Base-by-base conservation (phyloP, 2,113 vertebrate species). In the Scolopax mira region DNA sequence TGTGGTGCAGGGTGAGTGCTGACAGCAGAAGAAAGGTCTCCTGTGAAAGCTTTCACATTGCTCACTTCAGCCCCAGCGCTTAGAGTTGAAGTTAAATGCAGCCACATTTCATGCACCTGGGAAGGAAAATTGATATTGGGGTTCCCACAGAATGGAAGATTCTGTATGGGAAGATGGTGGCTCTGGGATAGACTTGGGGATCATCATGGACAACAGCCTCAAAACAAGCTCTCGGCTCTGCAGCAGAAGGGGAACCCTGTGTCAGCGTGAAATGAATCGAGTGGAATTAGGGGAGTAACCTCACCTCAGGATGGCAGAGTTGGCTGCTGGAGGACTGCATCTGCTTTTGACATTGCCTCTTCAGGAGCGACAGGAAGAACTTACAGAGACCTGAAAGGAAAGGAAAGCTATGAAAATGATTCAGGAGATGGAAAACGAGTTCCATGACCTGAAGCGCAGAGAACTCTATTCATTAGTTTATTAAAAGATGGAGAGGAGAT, bases 401-500 rank as follows among this genome's bases (percentile, higher is more conserved):
- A 49, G 19, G 51, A 84, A 79, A 49, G 17, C 41, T 15, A 2
- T 16, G n/a, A n/a, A 91, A 94, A 79, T 62, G 27, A 79, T 92
- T 65, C 61, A 85, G 61, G 48, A 51, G 11, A 13, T 75, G 52
- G 44, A 37, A 85, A 92, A 91, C 0, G 8, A 87, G 52, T 49
- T 95, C 46, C 60, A 64, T 46, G 78, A 86, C 83, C 88, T 42
- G 64, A 46, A 92, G 70, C 66, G 49, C 37, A 10, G 10, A 48
- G 41, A 82, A 69, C 19, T 89, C 78, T 33, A 25, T 82, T 94
- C 89, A 88, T 95, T 85, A 96, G 65, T 58, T 82, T 89, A 85
- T 94, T 94, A 94, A 69, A 79, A 79, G 89, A 69, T 19, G 5
- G 87, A 96, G 74, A 92, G 80, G 78, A 82, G 57, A 82, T 69